phyloP scores from a whole-genome alignment of 2,113 vertebrate genomes.

The Solenodon paradoxus region DNA sequence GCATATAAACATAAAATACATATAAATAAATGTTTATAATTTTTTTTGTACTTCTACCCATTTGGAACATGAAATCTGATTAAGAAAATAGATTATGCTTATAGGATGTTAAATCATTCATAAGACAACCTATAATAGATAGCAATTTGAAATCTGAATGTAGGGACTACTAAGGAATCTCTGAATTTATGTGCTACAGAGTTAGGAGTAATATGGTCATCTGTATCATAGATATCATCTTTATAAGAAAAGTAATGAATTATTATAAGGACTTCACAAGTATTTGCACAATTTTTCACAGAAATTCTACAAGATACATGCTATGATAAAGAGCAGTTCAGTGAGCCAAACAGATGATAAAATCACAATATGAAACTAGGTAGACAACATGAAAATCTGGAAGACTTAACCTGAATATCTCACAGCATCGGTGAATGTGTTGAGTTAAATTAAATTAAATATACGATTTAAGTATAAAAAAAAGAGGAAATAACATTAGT shows the following conservation, averaged over 20 bases:
- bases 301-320: neutral
- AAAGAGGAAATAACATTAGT: neutral
- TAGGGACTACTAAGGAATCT: neutral
- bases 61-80: neutral
- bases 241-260: neutral
- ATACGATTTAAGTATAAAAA: neutral
- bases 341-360: neutral
- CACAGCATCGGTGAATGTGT: neutral
- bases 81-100: neutral
- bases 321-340: neutral
- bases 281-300: neutral
- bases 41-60: neutral
- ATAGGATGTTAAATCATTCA: neutral
- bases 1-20: neutral
- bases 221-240: neutral
- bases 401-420: neutral
- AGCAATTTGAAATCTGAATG: neutral
- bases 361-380: neutral
- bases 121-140: neutral
- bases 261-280: neutral
- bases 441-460: neutral
- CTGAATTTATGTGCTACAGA: neutral
- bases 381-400: neutral
- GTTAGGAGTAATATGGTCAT: neutral
- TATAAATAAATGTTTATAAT: neutral